phyloP scores from a whole-genome alignment of 2,888 invertebrate genomes.

The Drosophila rubida region DNA sequence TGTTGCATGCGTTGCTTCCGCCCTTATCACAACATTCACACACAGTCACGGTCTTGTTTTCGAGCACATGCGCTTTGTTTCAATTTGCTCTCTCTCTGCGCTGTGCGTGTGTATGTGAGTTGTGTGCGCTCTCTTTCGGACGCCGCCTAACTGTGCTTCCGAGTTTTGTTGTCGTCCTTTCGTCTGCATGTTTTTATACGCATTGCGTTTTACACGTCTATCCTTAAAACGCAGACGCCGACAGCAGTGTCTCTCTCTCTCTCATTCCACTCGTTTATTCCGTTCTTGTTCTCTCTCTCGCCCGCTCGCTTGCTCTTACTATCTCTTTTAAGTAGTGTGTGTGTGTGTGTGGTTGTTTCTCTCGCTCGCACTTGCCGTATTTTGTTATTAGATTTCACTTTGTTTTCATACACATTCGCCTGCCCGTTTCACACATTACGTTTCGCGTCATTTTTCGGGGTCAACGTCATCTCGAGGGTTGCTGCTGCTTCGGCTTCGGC shows the following conservation, averaged over 20 bases:
- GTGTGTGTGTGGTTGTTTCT: slow-evolving; percentile 23
- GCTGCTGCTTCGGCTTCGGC: slow-evolving; percentile 54
- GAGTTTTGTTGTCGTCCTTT: slow-evolving; percentile 66
- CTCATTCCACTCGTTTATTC: slow-evolving; percentile 1
- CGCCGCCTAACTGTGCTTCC: slow-evolving; percentile 59
- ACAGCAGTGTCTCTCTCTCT: slow-evolving; percentile 26
- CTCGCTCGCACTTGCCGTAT: slow-evolving; percentile 58
- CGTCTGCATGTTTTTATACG: slow-evolving; percentile 75
- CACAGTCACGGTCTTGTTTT: slow-evolving; percentile 21
- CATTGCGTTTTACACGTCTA: slow-evolving; percentile 74
- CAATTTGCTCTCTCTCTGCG: slow-evolving; percentile 16
- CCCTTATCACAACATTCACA: slow-evolving; percentile 64
- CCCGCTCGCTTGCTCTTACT: background rate
- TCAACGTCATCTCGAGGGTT: slow-evolving; percentile 83
- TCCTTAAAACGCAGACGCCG: slow-evolving; percentile 67
- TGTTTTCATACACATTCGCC: slow-evolving; percentile 77
- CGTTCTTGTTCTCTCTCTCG: background rate
- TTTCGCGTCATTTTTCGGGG: slow-evolving; percentile 81
- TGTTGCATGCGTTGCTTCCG: slow-evolving; percentile 65
- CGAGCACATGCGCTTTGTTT: slow-evolving; percentile 48
- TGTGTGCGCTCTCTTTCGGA: slow-evolving; percentile 18
- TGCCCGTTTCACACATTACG: slow-evolving; percentile 74
- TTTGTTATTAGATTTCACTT: slow-evolving; percentile 75
- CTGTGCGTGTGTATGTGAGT: background rate
- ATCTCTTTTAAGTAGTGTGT: slow-evolving; percentile 14